Conservation (phyloP, 2,888 invertebrate species). For the Leptodirus hochenwartii region DNA sequence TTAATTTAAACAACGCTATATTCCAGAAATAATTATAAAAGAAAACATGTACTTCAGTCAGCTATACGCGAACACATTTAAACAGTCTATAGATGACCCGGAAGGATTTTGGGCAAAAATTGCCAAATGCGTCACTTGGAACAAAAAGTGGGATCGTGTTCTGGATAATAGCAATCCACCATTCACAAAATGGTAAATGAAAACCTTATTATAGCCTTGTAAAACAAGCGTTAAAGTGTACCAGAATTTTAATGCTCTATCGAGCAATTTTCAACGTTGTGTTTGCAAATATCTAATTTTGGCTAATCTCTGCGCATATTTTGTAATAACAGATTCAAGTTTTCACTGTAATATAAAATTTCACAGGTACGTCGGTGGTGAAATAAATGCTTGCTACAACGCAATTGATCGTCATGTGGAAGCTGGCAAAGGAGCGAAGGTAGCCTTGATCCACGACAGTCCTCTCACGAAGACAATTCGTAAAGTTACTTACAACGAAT, state of each 20-base stretch:
- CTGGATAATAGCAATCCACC: slow-evolving; percentile 69
- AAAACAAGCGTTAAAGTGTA: background rate
- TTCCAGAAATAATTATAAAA: slow-evolving; percentile 15
- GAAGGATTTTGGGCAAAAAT: slow-evolving; percentile 76
- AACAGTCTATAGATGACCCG: slow-evolving; percentile 54
- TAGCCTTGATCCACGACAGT: slow-evolving; percentile 80
- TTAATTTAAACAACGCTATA: no score
- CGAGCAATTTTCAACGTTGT: background rate
- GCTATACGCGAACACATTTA: slow-evolving; percentile 43
- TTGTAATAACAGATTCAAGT: background rate
- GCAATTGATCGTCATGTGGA: slow-evolving; percentile 79
- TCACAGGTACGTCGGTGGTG: slow-evolving; percentile 70
- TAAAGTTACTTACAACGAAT: slow-evolving; percentile 63
- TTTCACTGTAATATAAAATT: slow-evolving; percentile 1
- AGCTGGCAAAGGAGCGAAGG: slow-evolving; percentile 55
- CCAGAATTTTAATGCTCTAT: background rate
- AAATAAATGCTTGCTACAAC: slow-evolving; percentile 85
- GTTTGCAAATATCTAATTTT: slow-evolving; percentile 1
- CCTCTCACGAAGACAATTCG: slow-evolving; percentile 63
- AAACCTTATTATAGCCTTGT: background rate
- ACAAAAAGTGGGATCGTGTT: slow-evolving; percentile 67
- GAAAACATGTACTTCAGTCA: slow-evolving; percentile 25
- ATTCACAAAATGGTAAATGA: slow-evolving; percentile 70
- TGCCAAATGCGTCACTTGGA: slow-evolving; percentile 58
- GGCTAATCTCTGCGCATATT: background rate